Percentiles rank a stretch among this genome's conserved stretches.
Evolutionary conservation across 2,113 vertebrate species (phyloP).

Genomic region (Microtus oregoni): DNA sequence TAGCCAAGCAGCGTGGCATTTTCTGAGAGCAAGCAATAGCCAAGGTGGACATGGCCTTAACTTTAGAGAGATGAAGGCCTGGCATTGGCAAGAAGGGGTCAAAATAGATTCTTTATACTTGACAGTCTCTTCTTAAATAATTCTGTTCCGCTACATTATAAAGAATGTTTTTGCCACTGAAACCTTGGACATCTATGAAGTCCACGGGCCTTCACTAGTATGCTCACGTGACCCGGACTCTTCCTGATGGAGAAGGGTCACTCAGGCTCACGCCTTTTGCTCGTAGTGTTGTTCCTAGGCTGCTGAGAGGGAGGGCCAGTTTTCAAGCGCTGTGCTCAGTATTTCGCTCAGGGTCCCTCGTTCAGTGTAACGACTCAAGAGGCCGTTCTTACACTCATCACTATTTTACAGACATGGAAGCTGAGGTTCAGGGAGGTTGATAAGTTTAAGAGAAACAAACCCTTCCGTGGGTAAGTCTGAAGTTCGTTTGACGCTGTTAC

Average conservation of each 20-base stretch:
- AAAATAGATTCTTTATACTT: neutral
- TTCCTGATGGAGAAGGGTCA: neutral
- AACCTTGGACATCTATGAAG: neutral
- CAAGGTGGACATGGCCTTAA: neutral
- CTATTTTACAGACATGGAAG: constrained; percentile 1
- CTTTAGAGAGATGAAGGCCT: neutral
- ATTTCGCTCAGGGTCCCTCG: neutral
- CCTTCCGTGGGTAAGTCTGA: neutral
- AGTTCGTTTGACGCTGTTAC: neutral
- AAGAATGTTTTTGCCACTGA: neutral
- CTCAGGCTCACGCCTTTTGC: neutral
- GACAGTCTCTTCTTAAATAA: constrained; percentile 25
- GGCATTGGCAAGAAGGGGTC: neutral
- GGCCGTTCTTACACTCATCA: neutral
- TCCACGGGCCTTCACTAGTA: neutral
- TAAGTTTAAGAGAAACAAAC: neutral
- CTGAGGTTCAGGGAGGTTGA: neutral
- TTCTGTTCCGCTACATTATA: neutral
- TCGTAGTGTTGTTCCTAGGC: neutral
- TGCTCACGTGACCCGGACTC: neutral
- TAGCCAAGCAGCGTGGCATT: neutral
- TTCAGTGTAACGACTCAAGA: neutral
- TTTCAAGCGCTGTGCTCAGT: neutral
- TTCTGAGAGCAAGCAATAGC: neutral
- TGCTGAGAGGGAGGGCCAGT: no score